phyloP scores from a whole-genome alignment of 2,113 vertebrate genomes.

The Columbina picui region DNA sequence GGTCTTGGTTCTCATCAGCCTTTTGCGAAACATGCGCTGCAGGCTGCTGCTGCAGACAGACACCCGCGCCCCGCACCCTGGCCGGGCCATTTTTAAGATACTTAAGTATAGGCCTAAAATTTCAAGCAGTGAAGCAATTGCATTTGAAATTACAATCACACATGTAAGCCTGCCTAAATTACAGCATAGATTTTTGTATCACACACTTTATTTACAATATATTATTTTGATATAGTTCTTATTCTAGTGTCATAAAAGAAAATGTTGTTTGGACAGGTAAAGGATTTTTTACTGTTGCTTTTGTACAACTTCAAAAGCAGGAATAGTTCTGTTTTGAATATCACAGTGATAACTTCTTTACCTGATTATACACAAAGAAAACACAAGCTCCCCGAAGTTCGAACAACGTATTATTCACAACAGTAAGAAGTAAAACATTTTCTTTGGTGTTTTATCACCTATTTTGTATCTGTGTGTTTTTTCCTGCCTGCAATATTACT shows the following conservation, averaged over 20 bases:
- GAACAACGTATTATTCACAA: not conserved
- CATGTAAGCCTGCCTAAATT: not conserved
- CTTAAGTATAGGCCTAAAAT: not conserved
- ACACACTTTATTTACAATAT: not conserved
- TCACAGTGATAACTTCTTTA: not conserved
- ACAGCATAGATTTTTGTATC: not conserved
- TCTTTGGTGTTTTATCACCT: not conserved
- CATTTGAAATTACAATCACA: not conserved
- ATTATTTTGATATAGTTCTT: not conserved
- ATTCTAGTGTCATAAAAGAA: not conserved
- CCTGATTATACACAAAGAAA: not conserved
- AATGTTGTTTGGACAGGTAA: not conserved
- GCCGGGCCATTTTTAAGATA: not conserved
- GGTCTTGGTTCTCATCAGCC: not conserved
- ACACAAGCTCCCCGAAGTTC: not conserved
- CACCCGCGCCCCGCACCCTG: not conserved
- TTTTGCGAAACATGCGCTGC: not conserved
- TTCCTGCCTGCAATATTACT: not conserved
- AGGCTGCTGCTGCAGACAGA: not conserved
- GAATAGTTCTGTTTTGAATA: not conserved
- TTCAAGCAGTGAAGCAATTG: not conserved
- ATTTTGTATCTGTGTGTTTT: not conserved
- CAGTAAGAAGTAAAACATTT: not conserved
- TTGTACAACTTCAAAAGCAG: not conserved
- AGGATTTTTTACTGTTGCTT: not conserved